Base-by-base conservation (phyloP, 2,797 vertebrate species). In the Emydoidea blandingii region DNA sequence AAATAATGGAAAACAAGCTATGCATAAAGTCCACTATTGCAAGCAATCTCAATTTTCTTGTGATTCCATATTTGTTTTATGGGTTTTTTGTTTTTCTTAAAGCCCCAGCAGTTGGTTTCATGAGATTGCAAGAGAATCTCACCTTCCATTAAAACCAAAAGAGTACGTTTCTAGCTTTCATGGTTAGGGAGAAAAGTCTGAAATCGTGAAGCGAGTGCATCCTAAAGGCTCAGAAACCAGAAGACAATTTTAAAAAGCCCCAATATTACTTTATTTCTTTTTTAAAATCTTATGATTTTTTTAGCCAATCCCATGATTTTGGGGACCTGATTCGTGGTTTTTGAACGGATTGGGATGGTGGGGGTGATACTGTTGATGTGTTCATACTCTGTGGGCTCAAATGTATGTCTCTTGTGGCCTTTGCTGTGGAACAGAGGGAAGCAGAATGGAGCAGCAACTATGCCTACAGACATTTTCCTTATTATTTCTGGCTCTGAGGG, bases 81-180 rank as follows among this genome's bases (percentile, higher is more conserved):
- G 3, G 0, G 0, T 15, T 44, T 16, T 19, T 8, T 21, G 5
- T 57, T 1, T 4, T 68, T 68, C 21, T 57, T 11, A 14, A 78
- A 82, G 57, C 41, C 44, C n/a, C 16, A 68, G 65, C 65, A 19
- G n/a, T 37, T 68, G 65, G 16, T n/a, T n/a, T 19, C 15, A 37
- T 37, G 8, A 21, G n/a, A 21, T n/a, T 68, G n/a, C n/a, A 68
- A 68, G n/a, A 37, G 65, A 68, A n/a, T 37, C n/a, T 18, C 18
- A 68, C 34, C 34, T 37, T 21, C 65, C 65, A 37, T n/a, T 68
- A 12, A 68, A 68, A 68, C n/a, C 21, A 68, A 68, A 37, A 68
- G 34, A 23, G 9, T n/a, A 68, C 1, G 16, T 68, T 37, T 37
- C 34, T 68, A 68, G 34, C 19, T n/a, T 68, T 68, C 16, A 21